Evolutionary conservation across 2,113 vertebrate species (phyloP).

Genomic region (Sphaerodactylus townsendi): DNA sequence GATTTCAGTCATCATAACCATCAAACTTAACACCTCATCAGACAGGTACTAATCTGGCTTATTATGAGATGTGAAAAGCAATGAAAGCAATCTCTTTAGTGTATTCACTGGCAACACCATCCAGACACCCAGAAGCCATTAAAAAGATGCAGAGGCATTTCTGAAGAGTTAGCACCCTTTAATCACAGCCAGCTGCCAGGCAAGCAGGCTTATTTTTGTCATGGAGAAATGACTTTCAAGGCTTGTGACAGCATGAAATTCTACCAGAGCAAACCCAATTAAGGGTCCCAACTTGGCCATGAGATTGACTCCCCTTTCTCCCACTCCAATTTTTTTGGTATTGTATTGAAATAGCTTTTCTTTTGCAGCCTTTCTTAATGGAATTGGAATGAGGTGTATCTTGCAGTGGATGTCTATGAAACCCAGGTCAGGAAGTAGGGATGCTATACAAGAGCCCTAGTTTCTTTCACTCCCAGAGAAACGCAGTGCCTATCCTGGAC

Average conservation of each 20-base stretch:
- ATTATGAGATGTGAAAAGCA: constrained; percentile 22
- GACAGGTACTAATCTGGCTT: constrained; percentile 39
- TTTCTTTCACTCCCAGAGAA: too few species aligned
- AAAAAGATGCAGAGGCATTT: constrained; percentile 37
- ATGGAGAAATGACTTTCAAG: constrained; percentile 4
- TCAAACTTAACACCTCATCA: constrained; percentile 48
- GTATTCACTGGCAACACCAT: constrained; percentile 46
- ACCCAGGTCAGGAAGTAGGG: too few species aligned
- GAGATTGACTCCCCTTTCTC: not conserved
- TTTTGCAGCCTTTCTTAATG: constrained; percentile 30
- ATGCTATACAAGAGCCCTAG: too few species aligned
- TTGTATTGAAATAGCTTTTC: constrained; percentile 40
- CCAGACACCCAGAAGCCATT: constrained; percentile 33
- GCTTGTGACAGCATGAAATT: constrained; percentile 50
- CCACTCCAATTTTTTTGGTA: too few species aligned
- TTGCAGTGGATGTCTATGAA: constrained; percentile 23
- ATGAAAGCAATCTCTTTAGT: constrained; percentile 47
- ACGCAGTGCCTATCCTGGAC: too few species aligned
- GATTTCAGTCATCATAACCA: constrained; percentile 47
- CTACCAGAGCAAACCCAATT: constrained; percentile 50
- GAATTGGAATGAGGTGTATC: not conserved
- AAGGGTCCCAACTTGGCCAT: constrained; percentile 35
- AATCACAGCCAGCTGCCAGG: constrained; percentile 33
- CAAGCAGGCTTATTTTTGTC: not conserved
- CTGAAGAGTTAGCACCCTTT: constrained; percentile 25